A percentile compares a stretch with the other conserved stretches of the same genome.
phyloP scores from a whole-genome alignment of 2,113 vertebrate species.

The Mus spicilegus region DNA sequence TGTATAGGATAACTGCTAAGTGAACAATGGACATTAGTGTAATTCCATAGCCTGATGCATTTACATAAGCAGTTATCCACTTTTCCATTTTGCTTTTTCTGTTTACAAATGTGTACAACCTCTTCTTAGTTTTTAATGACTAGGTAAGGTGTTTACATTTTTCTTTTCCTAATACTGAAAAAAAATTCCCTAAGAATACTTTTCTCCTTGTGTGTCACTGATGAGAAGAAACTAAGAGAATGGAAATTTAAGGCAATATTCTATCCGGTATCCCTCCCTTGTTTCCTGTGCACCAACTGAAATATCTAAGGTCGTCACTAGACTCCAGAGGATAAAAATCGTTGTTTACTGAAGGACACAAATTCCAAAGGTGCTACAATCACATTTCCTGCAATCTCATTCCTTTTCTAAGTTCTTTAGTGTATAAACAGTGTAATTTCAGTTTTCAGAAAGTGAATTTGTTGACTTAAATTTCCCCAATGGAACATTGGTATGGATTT shows the following conservation, averaged over 20 bases:
- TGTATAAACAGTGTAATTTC: not conserved
- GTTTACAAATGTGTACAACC: not conserved
- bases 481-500: not conserved
- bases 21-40: not conserved
- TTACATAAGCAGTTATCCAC: not conserved
- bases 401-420: not conserved
- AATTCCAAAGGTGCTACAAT: not conserved
- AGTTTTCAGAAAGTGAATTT: not conserved
- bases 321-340: not conserved
- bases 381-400: not conserved
- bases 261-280: not conserved
- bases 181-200: not conserved
- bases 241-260: not conserved
- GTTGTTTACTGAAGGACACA: not conserved
- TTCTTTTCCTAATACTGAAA: not conserved
- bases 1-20: not conserved
- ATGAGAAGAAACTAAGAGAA: not conserved
- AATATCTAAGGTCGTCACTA: not conserved
- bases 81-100: not conserved
- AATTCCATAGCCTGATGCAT: no score
- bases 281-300: not conserved
- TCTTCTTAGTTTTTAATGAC: not conserved
- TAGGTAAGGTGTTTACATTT: not conserved
- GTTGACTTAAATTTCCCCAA: not conserved
- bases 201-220: not conserved